phyloP scores from a whole-genome alignment of 2,797 vertebrate genomes.

The Urosaurus nigricauda region DNA sequence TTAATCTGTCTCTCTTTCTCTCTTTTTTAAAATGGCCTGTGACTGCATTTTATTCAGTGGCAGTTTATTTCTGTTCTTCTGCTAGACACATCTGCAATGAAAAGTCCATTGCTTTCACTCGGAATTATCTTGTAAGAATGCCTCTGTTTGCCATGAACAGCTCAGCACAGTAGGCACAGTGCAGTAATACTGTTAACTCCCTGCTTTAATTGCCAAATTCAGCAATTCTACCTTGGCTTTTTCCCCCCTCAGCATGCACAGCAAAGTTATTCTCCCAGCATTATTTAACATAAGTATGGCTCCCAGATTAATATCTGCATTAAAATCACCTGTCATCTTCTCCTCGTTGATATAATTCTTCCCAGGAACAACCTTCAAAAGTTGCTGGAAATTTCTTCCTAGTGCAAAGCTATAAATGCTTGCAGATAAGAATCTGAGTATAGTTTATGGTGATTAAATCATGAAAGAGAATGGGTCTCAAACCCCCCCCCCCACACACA shows the following conservation, averaged over 20 bases:
- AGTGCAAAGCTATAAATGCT: slow-evolving; percentile 53
- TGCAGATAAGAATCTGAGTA: slow-evolving; percentile 42
- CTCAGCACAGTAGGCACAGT: background rate
- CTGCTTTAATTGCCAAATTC: slow-evolving; percentile 33
- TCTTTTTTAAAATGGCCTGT: background rate
- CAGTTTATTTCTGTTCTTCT: background rate
- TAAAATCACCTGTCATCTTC: slow-evolving; percentile 51
- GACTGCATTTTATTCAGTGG: background rate
- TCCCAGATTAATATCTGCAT: slow-evolving; percentile 58
- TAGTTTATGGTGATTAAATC: slow-evolving; percentile 60
- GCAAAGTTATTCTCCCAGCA: slow-evolving; percentile 32
- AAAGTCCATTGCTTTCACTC: background rate
- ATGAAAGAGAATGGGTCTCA: slow-evolving; percentile 35
- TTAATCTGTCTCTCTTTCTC: background rate
- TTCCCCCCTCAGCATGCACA: background rate
- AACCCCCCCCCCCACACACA: background rate
- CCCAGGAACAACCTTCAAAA: slow-evolving; percentile 56
- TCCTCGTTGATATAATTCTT: slow-evolving; percentile 53
- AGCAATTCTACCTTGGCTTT: slow-evolving; percentile 36
- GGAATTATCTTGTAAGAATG: slow-evolving; percentile 21
- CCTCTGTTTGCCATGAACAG: background rate
- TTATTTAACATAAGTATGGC: slow-evolving; percentile 28
- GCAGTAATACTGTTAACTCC: background rate
- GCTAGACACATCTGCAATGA: background rate
- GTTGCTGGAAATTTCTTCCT: slow-evolving; percentile 43